Percentiles rank a stretch among this genome's conserved stretches.
phyloP scores from a whole-genome alignment of 1,140 invertebrate species.

The Laupala kohalensis region DNA sequence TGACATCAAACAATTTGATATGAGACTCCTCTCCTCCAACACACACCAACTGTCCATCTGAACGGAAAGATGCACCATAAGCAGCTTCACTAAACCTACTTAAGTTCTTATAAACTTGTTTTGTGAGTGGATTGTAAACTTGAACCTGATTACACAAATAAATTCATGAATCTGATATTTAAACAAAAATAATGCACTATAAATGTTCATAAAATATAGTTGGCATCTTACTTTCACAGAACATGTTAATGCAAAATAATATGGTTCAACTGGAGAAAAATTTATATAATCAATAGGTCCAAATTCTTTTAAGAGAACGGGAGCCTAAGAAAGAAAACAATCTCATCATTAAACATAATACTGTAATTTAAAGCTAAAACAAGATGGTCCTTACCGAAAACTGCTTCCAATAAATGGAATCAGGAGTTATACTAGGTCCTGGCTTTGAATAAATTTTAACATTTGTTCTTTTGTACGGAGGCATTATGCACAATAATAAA shows the following conservation, averaged over 20 bases:
- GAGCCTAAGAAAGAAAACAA: conserved; percentile 44
- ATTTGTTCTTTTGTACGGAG: conserved; percentile 59
- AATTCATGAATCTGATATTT: conserved; percentile 27
- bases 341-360: neutral
- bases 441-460: conserved; percentile 53
- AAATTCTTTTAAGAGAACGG: conserved; percentile 82
- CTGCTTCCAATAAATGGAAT: conserved; percentile 75
- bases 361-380: neutral
- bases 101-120: conserved; percentile 69
- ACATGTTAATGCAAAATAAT: conserved; percentile 82
- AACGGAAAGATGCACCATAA: conserved; percentile 72
- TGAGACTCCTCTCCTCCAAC: conserved; percentile 79
- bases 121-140: conserved; percentile 80
- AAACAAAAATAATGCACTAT: neutral
- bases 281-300: conserved; percentile 82
- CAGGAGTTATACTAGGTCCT: conserved; percentile 51
- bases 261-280: conserved; percentile 72
- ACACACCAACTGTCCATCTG: conserved; percentile 71
- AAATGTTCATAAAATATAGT: neutral
- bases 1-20: conserved; percentile 78
- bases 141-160: conserved; percentile 39
- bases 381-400: conserved; percentile 43
- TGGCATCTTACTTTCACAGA: conserved; percentile 56
- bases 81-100: conserved; percentile 75
- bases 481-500: conserved; percentile 25